Evolutionary conservation across 2,888 invertebrate species (phyloP).

Genomic region (Nemotelus pantherinus): DNA sequence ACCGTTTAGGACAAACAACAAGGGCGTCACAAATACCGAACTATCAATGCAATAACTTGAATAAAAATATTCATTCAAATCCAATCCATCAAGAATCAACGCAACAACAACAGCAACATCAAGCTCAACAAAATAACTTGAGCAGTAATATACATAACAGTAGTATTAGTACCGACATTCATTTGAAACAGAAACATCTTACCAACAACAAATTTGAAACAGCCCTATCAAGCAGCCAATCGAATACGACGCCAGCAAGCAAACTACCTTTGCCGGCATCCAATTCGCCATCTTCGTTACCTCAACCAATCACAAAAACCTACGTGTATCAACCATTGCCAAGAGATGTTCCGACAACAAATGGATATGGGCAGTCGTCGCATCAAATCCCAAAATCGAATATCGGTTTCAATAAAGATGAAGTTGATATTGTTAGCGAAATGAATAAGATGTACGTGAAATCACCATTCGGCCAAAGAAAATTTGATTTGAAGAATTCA

Average conservation of each 20-base stretch:
- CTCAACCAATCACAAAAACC: constrained; percentile 48
- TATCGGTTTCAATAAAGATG: constrained; percentile 52
- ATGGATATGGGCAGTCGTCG: constrained; percentile 41
- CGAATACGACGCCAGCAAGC: not conserved
- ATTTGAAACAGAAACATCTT: constrained; percentile 54
- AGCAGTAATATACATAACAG: constrained; percentile 36
- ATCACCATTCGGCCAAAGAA: constrained; percentile 63
- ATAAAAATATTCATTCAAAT: constrained; percentile 43
- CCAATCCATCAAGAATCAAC: constrained; percentile 41
- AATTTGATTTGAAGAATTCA: constrained; percentile 53
- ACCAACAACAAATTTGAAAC: constrained; percentile 52
- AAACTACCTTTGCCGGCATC: no score
- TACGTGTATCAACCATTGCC: constrained; percentile 46
- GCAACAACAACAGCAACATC: constrained; percentile 20
- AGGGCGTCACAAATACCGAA: constrained; percentile 62
- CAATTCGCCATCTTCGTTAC: constrained; percentile 45
- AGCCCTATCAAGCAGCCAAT: constrained; percentile 40
- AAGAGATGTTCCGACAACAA: constrained; percentile 45
- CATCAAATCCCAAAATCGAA: constrained; percentile 46
- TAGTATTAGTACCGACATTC: constrained; percentile 53
- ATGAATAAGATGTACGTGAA: constrained; percentile 61
- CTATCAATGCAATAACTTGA: constrained; percentile 57
- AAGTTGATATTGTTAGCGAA: constrained; percentile 56
- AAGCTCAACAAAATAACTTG: constrained; percentile 24
- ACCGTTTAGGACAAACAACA: constrained; percentile 54